These are phyloP conservation scores for Conchocele bisecta DNA, from an alignment of 2,888 invertebrate genomes.

Conservation along the genomic window DNA sequence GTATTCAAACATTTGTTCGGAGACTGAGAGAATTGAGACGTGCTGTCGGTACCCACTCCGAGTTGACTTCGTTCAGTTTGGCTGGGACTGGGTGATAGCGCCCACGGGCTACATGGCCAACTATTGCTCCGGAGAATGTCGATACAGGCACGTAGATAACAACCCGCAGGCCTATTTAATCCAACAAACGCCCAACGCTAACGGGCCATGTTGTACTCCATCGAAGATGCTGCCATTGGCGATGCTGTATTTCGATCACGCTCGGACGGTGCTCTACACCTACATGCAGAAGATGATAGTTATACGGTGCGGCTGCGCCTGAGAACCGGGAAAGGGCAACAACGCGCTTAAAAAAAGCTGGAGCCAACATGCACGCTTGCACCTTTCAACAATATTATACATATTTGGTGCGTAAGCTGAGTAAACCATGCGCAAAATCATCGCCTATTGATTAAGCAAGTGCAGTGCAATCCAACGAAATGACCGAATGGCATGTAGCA, in stretches of 20 bases:
- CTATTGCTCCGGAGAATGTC: constrained; percentile 98
- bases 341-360: too few species aligned
- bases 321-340: constrained; percentile 11
- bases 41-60: constrained; percentile 97
- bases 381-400: too few species aligned
- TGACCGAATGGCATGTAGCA: too few species aligned
- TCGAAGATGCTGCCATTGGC: constrained; percentile 91
- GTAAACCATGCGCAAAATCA: too few species aligned
- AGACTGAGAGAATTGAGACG: constrained; percentile 90
- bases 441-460: too few species aligned
- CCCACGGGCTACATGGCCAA: constrained; percentile 97
- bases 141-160: constrained; percentile 92
- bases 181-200: constrained; percentile 88
- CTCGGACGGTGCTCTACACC: constrained; percentile 86
- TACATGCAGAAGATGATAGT: constrained; percentile 75
- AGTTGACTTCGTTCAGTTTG: constrained; percentile 97
- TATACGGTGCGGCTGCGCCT: constrained; percentile 70
- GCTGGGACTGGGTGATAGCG: constrained; percentile 99
- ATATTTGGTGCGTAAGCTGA: too few species aligned
- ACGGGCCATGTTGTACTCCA: constrained; percentile 96
- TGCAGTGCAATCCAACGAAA: too few species aligned
- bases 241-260: constrained; percentile 95
- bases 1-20: constrained; percentile 92
- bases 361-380: too few species aligned
- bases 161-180: constrained; percentile 94